These are phyloP conservation scores for Cheilosia soror DNA, from an alignment of 2,888 invertebrate genomes.

Conservation along the genomic window DNA sequence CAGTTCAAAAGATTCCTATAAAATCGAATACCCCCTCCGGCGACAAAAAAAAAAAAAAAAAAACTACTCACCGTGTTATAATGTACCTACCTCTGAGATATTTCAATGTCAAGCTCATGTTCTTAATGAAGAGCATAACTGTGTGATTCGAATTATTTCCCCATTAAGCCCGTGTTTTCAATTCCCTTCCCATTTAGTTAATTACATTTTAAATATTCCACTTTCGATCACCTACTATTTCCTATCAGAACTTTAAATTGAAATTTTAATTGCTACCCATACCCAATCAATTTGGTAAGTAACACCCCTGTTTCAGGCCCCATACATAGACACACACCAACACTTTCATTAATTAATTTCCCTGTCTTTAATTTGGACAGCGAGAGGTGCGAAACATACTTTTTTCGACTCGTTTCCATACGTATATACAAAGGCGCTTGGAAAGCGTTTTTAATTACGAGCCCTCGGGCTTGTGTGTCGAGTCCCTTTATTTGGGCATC, in stretches of 20 bases:
- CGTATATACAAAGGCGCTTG: slow-evolving; percentile 4
- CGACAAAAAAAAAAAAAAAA: no score
- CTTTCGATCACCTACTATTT: not conserved
- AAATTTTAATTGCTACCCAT: slow-evolving; percentile 58
- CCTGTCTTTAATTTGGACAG: slow-evolving; percentile 34
- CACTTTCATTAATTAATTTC: slow-evolving; percentile 48
- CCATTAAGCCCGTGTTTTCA: not conserved
- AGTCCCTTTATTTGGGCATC: not conserved
- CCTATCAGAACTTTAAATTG: slow-evolving; percentile 1
- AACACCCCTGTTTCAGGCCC: not conserved
- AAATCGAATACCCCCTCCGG: no score
- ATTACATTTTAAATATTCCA: not conserved
- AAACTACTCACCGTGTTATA: no score
- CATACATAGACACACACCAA: not conserved
- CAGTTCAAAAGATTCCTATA: no score
- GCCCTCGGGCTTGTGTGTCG: not conserved
- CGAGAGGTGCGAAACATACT: slow-evolving; percentile 55
- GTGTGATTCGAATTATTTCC: not conserved
- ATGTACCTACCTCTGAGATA: no score
- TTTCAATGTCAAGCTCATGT: no score
- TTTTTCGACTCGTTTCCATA: slow-evolving; percentile 31
- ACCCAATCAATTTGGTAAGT: slow-evolving; percentile 30
- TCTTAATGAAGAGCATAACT: no score
- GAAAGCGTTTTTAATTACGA: slow-evolving; percentile 43
- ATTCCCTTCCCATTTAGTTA: not conserved